These are phyloP conservation scores for Silurus lanzhouensis DNA, from an alignment of 2,797 vertebrate species.

Conservation along the genomic window DNA sequence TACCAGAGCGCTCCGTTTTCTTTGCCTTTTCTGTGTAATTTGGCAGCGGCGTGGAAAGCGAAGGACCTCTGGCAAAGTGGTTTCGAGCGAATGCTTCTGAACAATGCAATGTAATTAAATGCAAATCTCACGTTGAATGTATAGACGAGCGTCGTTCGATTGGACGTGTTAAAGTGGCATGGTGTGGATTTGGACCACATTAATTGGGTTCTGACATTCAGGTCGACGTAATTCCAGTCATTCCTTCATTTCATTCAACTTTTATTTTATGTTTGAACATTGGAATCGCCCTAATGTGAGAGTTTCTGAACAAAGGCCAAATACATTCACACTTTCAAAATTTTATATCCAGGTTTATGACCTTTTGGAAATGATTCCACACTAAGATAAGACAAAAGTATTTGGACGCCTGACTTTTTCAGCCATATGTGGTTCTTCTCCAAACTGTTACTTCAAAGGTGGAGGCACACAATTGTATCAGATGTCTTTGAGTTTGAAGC, in stretches of 20 bases:
- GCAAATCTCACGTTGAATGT: conserved; percentile 49
- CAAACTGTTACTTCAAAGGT: too few species aligned
- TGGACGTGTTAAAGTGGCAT: not conserved
- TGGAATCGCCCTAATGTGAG: not conserved
- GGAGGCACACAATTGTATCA: too few species aligned
- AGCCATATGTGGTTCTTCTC: too few species aligned
- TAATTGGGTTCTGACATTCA: conserved; percentile 73
- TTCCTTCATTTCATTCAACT: conserved; percentile 60
- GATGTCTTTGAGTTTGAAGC: too few species aligned
- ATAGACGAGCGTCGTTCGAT: conserved; percentile 27
- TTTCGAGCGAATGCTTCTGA: conserved; percentile 25
- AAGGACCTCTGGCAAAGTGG: not conserved
- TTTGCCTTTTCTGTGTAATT: not conserved
- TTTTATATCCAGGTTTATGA: not conserved
- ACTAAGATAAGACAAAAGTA: not conserved
- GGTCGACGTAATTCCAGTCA: conserved; percentile 60
- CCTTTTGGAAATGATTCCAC: not conserved
- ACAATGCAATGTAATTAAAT: conserved; percentile 45
- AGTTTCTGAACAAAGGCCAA: not conserved
- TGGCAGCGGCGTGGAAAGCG: conserved; percentile 13
- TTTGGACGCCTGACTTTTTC: too few species aligned
- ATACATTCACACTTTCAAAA: not conserved
- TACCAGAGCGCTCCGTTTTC: conserved; percentile 26
- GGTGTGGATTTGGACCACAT: conserved; percentile 54
- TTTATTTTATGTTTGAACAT: conserved; percentile 43